Evolutionary conservation across 2,113 vertebrate genomes (phyloP).

Genomic region (Phyllostomus discolor): DNA sequence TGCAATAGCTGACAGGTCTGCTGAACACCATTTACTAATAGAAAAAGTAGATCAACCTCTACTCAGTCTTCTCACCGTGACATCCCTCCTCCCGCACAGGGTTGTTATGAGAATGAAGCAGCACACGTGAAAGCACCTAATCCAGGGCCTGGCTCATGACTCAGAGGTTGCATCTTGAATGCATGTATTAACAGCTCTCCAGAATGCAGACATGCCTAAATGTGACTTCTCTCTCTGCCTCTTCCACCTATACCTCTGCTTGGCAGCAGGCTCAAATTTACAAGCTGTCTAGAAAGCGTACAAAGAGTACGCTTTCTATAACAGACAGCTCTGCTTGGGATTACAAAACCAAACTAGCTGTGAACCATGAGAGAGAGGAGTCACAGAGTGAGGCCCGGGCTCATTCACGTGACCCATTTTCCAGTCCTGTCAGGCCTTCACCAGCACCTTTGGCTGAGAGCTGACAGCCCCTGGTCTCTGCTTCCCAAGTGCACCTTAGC

Average conservation of each 20-base stretch:
- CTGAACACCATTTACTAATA: neutral
- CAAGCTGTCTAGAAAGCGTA: slow-evolving; percentile 1
- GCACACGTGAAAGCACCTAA: neutral
- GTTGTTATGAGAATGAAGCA: neutral
- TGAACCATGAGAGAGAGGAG: neutral
- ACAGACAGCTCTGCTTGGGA: neutral
- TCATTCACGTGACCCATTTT: neutral
- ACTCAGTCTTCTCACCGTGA: neutral
- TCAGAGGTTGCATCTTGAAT: neutral
- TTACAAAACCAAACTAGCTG: neutral
- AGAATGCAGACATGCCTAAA: neutral
- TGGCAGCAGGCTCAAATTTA: neutral
- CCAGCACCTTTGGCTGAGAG: neutral
- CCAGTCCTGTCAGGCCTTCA: neutral
- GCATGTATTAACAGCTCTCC: neutral
- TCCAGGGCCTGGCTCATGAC: neutral
- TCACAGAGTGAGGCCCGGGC: neutral
- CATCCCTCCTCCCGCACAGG: neutral
- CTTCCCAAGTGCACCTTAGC: neutral
- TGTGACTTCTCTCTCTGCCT: neutral
- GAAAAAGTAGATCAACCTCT: neutral
- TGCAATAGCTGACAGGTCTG: neutral
- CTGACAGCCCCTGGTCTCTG: neutral
- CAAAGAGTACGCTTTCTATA: neutral
- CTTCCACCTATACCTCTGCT: neutral